Base-by-base conservation (phyloP, 2,797 vertebrate genomes). In the Crossoptilon crossoptilon region DNA sequence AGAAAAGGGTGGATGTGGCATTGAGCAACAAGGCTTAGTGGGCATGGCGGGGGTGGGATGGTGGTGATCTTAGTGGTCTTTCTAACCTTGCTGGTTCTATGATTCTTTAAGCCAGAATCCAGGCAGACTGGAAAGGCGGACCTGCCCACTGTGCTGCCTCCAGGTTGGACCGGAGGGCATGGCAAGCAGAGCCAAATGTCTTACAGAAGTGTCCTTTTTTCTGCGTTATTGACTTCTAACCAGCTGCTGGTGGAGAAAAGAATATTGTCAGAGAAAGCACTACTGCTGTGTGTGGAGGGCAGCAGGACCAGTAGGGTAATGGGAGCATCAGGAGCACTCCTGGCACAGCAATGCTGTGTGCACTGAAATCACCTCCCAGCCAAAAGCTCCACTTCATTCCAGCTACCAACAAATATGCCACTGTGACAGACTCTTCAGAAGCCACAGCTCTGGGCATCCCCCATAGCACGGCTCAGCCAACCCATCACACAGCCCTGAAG, bases 271-370 rank as follows among this genome's bases (percentile, higher is more conserved):
- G 49, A 51, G 24, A 17, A 60, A 63, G 58, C 2, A 49, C 62
- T 64, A 56, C 31, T 59, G 69, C 80, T 49, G 59, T 55, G 3
- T 7, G 43, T 33, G 46, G 16, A 2, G 58, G 83, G 88, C 70
- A 91, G 80, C 3, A 6, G 90, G 72, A 73, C 86, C 80, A 58
- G 88, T 7, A 2, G 63, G 81, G 60, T 23, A 69, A 31, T 3
- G 5, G 88, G 71, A 67, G 71, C 71, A n/a, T 21, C 3, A 43
- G 88, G 44, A 68, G 44, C n/a, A 13, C 46, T 58, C 64, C 46
- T 33, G 80, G 41, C 49, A 14, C 1, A 69, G 56, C 44, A 37
- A 24, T 0, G 24, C 72, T 8, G 26, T 0, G 1, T 0, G 9
- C 24, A 5, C 69, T 53, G 1, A 43, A 81, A 62, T 27, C 85